These are phyloP conservation scores for Homalodisca vitripennis DNA, from an alignment of 1,140 invertebrate species.

Conservation along the genomic window DNA sequence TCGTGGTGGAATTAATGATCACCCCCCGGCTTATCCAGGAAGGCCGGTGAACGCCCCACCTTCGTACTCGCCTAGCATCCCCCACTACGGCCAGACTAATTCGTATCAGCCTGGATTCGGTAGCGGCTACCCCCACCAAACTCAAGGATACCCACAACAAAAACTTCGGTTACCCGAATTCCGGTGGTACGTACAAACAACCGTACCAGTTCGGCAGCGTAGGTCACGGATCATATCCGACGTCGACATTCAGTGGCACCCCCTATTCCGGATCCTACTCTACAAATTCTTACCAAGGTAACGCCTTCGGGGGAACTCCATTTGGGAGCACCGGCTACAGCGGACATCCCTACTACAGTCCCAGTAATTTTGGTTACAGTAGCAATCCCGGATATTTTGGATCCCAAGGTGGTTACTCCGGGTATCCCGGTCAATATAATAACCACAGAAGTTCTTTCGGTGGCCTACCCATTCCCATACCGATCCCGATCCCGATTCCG, in stretches of 20 bases:
- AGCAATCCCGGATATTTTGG: constrained; percentile 18
- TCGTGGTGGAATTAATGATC: not conserved
- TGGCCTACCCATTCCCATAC: constrained; percentile 9
- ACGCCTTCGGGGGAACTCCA: constrained; percentile 5
- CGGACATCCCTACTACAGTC: constrained; percentile 6
- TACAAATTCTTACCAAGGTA: not conserved
- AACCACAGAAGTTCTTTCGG: constrained; percentile 1
- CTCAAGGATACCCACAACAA: not conserved
- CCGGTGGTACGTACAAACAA: not conserved
- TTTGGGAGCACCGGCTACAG: constrained; percentile 1
- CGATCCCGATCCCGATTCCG: constrained; percentile 13
- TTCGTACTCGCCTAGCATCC: not conserved
- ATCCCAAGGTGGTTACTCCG: constrained; percentile 3
- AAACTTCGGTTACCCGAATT: not conserved
- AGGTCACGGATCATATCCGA: not conserved
- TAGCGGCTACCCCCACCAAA: not conserved
- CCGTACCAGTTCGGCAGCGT: not conserved
- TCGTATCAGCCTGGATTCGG: not conserved
- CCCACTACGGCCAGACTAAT: not conserved
- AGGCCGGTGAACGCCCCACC: constrained; percentile 8
- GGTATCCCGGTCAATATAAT: not conserved
- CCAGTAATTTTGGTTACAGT: constrained; percentile 12
- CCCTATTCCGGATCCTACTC: not conserved
- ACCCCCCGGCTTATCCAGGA: constrained; percentile 2
- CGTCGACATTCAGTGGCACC: not conserved